Conservation (phyloP, 2,888 invertebrate species). For the Oegoconia quadripuncta region DNA sequence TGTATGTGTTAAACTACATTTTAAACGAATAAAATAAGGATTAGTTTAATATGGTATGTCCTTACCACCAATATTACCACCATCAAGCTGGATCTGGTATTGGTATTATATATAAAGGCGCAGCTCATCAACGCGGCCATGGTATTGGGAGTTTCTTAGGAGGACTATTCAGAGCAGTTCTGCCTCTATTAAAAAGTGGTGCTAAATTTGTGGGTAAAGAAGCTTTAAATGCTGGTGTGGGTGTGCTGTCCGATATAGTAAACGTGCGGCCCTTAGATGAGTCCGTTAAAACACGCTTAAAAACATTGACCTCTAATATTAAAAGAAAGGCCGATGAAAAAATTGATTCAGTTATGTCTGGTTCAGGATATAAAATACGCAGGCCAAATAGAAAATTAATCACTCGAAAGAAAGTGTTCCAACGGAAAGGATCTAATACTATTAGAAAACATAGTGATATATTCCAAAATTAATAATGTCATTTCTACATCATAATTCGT, state of each 20-base stretch:
- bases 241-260: constrained; percentile 24
- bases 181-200: constrained; percentile 26
- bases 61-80: constrained; percentile 24
- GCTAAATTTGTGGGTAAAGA: constrained; percentile 25
- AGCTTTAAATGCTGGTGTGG: constrained; percentile 25
- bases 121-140: constrained; percentile 20
- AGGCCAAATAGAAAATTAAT: constrained; percentile 2
- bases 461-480: constrained; percentile 22
- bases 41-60: constrained; percentile 17
- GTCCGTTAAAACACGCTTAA: constrained; percentile 16
- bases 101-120: constrained; percentile 28
- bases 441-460: constrained; percentile 2
- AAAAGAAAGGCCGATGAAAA: constrained; percentile 25
- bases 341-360: constrained; percentile 21
- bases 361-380: constrained; percentile 25
- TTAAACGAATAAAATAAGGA: constrained; percentile 21
- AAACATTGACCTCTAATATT: constrained; percentile 17
- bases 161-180: constrained; percentile 26
- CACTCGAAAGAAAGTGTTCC: background rate
- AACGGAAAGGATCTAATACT: constrained; percentile 2
- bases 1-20: constrained; percentile 27
- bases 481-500: constrained; percentile 28
- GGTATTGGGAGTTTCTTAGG: constrained; percentile 22
- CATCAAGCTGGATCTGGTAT: constrained; percentile 28
- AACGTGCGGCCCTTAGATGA: constrained; percentile 14